Base-by-base conservation (phyloP, 1,140 invertebrate species). In the Heliconius eleuchia region DNA sequence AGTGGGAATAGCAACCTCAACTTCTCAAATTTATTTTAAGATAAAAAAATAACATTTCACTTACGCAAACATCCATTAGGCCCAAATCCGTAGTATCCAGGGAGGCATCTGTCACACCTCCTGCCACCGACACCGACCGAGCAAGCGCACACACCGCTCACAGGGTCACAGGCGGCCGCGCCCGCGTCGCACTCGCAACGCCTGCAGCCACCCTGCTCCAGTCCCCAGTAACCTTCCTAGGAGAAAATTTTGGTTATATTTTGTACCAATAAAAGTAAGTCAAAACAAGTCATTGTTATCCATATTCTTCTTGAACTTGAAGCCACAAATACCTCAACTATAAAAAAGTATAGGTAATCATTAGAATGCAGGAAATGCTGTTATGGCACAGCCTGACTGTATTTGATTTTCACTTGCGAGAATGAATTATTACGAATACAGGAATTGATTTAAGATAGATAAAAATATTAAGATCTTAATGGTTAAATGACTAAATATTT, bases 41-140 rank as follows among this genome's bases (percentile, higher is more conserved):
- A 0, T 55, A 55, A 18, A 50, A 30, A 66, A 39, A 23, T 37
- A 2, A 46, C 18, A 55, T 23, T 13, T 30, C 13, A 88, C 95
- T 95, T 93, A 98, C 98, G 95, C 91, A 96, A 96, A 87, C 98
- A 99, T 19, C 98, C 98, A 42, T 95, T 94, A 2, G 95, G 89
- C 1, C 97, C 97, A 86, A 98, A 98, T 73, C 98, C 98, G 91
- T 97, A 99, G 95, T 97, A 97, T 37, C 97, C 96, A 3, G 96
- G 95, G 19, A 97, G 91, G 95, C 99, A 99, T 18, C 91, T 89
- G 86, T 98, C 96, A 91, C 98, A 99, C 42, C 95, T 95, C 19
- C 95, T 90, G 1, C 98, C 98, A n/a, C 96, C 96, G 1, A 99
- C 96, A 6, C 98, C 98, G 5, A 96, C 95, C 83, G 97, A 97